Evolutionary conservation across 2,888 invertebrate species (phyloP).

Genomic region (Lasioglossum calceatum): DNA sequence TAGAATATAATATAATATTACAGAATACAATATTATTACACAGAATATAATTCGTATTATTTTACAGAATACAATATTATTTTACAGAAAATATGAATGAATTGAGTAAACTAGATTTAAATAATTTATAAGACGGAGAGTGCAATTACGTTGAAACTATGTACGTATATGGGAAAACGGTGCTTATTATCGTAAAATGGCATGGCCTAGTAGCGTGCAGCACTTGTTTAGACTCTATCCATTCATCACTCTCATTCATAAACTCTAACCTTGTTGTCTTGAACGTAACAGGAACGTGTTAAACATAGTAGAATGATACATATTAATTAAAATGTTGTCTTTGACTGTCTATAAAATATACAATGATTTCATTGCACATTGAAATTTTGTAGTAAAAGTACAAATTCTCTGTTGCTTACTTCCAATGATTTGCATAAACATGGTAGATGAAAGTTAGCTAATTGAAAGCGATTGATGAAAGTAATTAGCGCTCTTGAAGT

Average conservation of each 20-base stretch:
- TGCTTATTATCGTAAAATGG: background rate
- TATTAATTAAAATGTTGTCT: background rate
- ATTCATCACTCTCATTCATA: slow-evolving; percentile 49
- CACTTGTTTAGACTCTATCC: slow-evolving; percentile 28
- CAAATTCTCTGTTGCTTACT: background rate
- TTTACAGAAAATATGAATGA: background rate
- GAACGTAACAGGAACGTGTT: background rate
- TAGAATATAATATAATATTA: too few relatives aligned
- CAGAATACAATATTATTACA: too few relatives aligned
- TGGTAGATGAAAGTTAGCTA: background rate
- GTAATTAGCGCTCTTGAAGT: background rate
- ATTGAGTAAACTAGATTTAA: background rate
- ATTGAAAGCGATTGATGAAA: background rate
- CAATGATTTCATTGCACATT: background rate
- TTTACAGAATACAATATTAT: background rate
- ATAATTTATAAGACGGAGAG: background rate
- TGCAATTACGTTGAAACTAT: background rate
- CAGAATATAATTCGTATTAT: too few relatives aligned
- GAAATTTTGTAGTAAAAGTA: background rate
- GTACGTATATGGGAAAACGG: background rate
- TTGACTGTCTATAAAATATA: background rate
- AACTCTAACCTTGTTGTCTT: background rate
- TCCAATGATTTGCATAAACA: background rate
- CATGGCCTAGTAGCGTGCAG: background rate
- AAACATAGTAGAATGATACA: background rate